Percentiles rank a stretch among this genome's conserved stretches.
phyloP scores from a whole-genome alignment of 2,113 vertebrate genomes.

The Paracanthobrama guichenoti region DNA sequence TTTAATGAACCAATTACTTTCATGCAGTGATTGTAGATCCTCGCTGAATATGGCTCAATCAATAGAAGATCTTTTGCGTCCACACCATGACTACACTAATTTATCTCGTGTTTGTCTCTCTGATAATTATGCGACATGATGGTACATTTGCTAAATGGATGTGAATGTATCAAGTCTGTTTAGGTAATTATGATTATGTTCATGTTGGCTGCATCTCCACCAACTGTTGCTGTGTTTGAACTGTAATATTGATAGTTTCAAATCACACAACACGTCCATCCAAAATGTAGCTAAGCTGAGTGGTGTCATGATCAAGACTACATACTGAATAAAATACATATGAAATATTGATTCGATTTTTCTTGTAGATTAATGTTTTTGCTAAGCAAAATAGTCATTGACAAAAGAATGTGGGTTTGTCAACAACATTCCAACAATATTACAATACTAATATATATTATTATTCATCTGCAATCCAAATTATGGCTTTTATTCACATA shows the following conservation, averaged over 20 bases:
- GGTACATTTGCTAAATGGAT: constrained; percentile 6
- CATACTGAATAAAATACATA: neutral
- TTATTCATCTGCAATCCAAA: too few species aligned
- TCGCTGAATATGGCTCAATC: constrained; percentile 38
- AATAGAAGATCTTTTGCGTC: constrained; percentile 20
- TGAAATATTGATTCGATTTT: neutral
- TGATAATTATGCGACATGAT: constrained; percentile 40
- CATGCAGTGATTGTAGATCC: constrained; percentile 48
- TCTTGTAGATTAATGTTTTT: neutral
- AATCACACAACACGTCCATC: neutral
- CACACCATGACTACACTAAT: constrained; percentile 9
- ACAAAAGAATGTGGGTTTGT: neutral
- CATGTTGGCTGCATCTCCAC: constrained; percentile 7
- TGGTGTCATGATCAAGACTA: neutral
- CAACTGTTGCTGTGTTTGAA: neutral
- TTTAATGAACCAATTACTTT: constrained; percentile 56
- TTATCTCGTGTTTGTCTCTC: constrained; percentile 40
- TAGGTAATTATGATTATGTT: constrained; percentile 29
- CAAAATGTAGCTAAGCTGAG: neutral
- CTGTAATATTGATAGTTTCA: neutral
- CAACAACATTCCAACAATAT: neutral
- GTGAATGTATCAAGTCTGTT: neutral
- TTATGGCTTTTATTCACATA: too few species aligned
- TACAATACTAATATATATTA: neutral
- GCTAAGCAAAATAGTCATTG: neutral